Conservation (phyloP, 2,888 invertebrate species). For the Dusona sp. region DNA sequence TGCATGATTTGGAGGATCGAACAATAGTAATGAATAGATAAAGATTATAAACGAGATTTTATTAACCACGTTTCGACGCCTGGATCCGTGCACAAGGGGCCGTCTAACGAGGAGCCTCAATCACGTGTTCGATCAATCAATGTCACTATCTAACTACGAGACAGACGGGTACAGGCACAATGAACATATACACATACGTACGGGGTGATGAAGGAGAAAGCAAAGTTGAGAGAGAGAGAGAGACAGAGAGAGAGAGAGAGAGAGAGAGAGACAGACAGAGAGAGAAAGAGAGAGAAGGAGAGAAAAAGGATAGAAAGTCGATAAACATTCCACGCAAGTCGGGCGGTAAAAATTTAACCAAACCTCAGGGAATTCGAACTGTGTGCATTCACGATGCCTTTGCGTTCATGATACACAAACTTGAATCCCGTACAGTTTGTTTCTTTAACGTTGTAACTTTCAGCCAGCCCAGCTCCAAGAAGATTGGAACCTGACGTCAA, state of each 20-base stretch:
- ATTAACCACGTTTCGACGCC: constrained; percentile 37
- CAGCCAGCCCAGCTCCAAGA: constrained; percentile 34
- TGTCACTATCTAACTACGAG: constrained; percentile 44
- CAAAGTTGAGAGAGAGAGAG: constrained; percentile 15
- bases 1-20: background rate
- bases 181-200: constrained; percentile 13
- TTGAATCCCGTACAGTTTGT: constrained; percentile 53
- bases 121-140: constrained; percentile 66
- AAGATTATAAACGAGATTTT: constrained; percentile 35
- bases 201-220: constrained; percentile 4
- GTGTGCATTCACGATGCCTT: constrained; percentile 48
- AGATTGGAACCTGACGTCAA: constrained; percentile 51
- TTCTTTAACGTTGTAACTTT: constrained; percentile 70
- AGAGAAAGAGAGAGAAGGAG: constrained; percentile 11
- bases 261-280: constrained; percentile 6
- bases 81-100: constrained; percentile 35
- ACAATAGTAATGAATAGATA: constrained; percentile 40
- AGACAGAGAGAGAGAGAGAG: constrained; percentile 20
- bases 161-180: constrained; percentile 36
- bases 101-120: constrained; percentile 54
- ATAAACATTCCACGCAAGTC: constrained; percentile 61
- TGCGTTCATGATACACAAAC: constrained; percentile 57
- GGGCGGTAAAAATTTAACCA: constrained; percentile 43
- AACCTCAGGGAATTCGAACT: constrained; percentile 34
- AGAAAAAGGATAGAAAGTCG: constrained; percentile 51